Conservation (phyloP, 2,113 vertebrate species). For the Pseudorectes ferrugineus region DNA sequence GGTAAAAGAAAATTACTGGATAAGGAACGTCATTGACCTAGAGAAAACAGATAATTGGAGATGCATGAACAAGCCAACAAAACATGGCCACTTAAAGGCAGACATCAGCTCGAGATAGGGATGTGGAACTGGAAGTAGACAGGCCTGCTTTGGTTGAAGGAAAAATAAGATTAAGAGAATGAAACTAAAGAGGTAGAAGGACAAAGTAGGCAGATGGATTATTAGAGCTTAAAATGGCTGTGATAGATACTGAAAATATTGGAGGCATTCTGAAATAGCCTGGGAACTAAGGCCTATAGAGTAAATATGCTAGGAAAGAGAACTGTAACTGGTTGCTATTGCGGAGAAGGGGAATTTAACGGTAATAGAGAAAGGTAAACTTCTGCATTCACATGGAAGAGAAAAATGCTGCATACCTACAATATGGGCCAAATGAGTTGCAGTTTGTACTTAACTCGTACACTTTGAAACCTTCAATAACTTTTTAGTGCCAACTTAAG, state of each 20-base stretch:
- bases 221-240: not conserved
- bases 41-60: not conserved
- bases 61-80: not conserved
- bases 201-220: not conserved
- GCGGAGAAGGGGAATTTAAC: rapidly evolving
- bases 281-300: not conserved
- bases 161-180: not conserved
- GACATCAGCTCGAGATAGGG: not conserved
- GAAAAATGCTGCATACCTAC: not conserved
- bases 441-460: not conserved
- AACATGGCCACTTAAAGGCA: not conserved
- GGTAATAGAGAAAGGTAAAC: not conserved
- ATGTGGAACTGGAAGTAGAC: not conserved
- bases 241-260: not conserved
- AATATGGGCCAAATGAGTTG: not conserved
- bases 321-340: not conserved
- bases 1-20: not conserved
- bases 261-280: not conserved
- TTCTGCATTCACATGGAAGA: not conserved
- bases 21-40: not conserved
- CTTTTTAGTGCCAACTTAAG: not conserved
- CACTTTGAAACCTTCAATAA: not conserved
- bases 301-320: not conserved
- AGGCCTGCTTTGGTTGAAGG: not conserved
- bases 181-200: not conserved